A percentile compares a stretch with the other conserved stretches of the same genome.
Conservation (phyloP, 37 sponge, comb jelly and placozoan genomes). For the Cladorhizidae sp. region DNA sequence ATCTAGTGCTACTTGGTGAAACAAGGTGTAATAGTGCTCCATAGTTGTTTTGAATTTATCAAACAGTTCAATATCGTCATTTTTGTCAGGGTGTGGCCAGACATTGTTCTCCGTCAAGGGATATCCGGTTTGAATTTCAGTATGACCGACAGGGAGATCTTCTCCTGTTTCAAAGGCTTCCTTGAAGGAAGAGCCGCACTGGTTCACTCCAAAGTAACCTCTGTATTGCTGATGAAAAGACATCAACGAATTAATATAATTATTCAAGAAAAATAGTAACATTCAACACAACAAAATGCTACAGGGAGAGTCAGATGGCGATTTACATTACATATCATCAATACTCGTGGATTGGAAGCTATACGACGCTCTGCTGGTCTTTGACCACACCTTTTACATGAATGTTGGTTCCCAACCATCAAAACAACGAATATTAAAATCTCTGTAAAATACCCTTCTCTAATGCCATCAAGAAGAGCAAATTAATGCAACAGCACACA, state of each 20-base stretch:
- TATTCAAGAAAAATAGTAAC: not conserved
- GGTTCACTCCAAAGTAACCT: conserved; percentile 20
- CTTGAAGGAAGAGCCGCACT: conserved; percentile 16
- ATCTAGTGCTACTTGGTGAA: not conserved
- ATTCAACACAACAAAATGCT: no score
- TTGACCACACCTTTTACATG: no score
- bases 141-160: not conserved
- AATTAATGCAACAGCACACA: no score
- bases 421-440: no score
- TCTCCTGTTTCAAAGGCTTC: conserved; percentile 13
- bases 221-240: conserved; percentile 1
- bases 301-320: no score
- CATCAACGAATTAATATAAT: not conserved
- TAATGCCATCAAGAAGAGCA: no score
- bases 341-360: no score
- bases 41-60: conserved; percentile 2
- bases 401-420: no score
- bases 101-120: conserved; percentile 3
- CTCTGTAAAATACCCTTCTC: no score
- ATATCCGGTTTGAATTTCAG: not conserved
- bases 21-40: not conserved
- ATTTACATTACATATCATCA: no score
- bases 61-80: not conserved
- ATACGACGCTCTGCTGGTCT: no score
- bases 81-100: conserved; percentile 14